Evolutionary conservation across 2,797 vertebrate genomes (phyloP), one percentile per base, ranked within the genome.

Genomic region (Holocentrus rufus): DNA sequence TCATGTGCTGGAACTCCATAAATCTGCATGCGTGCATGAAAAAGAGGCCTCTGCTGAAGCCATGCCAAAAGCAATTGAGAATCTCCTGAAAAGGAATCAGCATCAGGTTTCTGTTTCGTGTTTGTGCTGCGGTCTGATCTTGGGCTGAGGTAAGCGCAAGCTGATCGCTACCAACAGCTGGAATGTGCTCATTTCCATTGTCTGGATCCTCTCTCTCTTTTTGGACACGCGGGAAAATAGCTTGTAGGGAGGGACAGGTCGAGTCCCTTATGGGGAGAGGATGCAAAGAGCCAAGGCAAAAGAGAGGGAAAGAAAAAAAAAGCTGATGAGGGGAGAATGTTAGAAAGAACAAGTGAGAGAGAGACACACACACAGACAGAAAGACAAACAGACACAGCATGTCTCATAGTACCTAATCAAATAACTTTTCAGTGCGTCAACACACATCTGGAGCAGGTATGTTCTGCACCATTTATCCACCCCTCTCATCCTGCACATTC

Each of bases 91-190:
- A 80, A 71, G 17, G 61, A 82, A 44, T 75, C 69, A 14, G 80
- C 80, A 82, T 89, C 85, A 69, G 79, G 62, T 89, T 79, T 90
- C 87, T 90, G 91, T 86, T 91, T 89, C 79, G 79, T 59, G 86
- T 91, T 93, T 92, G 83, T 84, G 87, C 85, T 81, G 80, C 25
- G 67, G 83, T 75, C 85, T 49, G 81, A 90, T 85, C 76, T 57
- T 65, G 75, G 80, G 74, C 89, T 93, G 93, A 94, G 90, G 92
- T 93, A 94, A 94, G 93, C 88, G 92, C 81, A 89, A 94, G 88
- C 70, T 92, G 93, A 94, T 92, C 80, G 77, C 83, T 86, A 86
- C 88, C 78, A 94, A 92, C 92, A 94, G 93, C 92, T 94, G 93
- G 86, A 89, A 86, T 82, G 83, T 79, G 87, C 78, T 87, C 81